A percentile compares a stretch with the other conserved stretches of the same genome.
Conservation (phyloP, 2,797 vertebrate genomes). For the Pseudochirops cupreus region DNA sequence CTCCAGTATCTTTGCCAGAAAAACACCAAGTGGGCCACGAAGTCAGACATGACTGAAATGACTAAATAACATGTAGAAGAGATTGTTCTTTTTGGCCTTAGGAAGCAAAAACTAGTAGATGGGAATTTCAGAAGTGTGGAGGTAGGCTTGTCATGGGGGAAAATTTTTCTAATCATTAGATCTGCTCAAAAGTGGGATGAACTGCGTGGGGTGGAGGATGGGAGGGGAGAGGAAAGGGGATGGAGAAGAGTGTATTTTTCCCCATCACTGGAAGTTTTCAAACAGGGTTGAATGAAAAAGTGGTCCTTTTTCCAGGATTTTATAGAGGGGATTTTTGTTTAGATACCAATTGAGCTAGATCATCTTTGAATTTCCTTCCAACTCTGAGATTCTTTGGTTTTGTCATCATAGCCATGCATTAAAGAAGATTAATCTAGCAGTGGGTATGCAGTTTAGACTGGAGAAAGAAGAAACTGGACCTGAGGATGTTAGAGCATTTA, state of each 20-base stretch:
- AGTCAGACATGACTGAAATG: neutral
- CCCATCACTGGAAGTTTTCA: neutral
- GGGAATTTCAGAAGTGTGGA: neutral
- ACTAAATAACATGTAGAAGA: neutral
- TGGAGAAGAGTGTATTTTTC: neutral
- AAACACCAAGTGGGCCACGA: neutral
- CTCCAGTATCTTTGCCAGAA: neutral
- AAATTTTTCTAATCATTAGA: neutral
- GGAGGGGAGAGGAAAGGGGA: neutral
- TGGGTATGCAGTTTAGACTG: neutral
- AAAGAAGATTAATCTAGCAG: neutral
- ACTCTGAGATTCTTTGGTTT: neutral
- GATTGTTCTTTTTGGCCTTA: neutral
- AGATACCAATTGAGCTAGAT: neutral
- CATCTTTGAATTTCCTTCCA: neutral
- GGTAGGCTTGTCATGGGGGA: neutral
- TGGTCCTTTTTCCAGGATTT: neutral
- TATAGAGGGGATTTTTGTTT: neutral
- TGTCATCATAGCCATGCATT: neutral
- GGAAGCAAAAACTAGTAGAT: neutral
- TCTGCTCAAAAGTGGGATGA: neutral
- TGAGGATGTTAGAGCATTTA: neutral
- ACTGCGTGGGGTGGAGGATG: neutral
- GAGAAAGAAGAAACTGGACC: neutral
- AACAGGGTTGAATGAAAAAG: neutral